Base-by-base conservation (phyloP, 1,140 invertebrate species). In the Neodiprion virginianus region DNA sequence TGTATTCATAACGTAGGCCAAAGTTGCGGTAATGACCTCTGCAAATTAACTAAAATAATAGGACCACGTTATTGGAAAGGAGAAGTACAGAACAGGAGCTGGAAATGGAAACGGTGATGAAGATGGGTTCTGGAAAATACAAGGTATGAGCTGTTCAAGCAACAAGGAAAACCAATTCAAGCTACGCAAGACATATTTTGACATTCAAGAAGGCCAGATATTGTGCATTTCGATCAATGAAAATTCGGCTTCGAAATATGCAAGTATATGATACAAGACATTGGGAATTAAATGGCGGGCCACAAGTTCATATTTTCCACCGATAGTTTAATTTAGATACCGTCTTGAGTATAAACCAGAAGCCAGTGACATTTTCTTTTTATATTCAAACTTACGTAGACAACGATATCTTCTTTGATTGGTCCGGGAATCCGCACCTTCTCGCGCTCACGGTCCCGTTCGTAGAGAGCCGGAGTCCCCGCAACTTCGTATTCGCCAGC, bases 1-100 rank as follows among this genome's bases (percentile, higher is more conserved):
- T 95, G 87, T 96, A 97, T 85, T 97, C 95, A 88, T 95, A 97
- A 72, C 89, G 90, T 14, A 97, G 90, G 14, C 95, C 95, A 1
- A 94, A 93, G 83, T 96, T 96, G 75, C 92, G 90, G 76, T 92
- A 91, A 72, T 91, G 90, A n/a, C 94, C 94, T 81, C 94, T 92
- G 82, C 94, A 94, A 78, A 96, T 92, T 28, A 96, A 89, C 96
- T 97, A 89, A 78, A 91, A 88, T 48, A 75, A 72, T 72, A 53
- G 40, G n/a, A 11, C 68, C 50, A 21, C 48, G 10, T 5, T 47
- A 53, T 68, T 48, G n/a, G 50, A 61, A 48, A 48, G 23, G 11
- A 68, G 28, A 70, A 74, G 48, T 69, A 5, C 10, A n/a, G 8
- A 73, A n/a, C 49, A 17, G 12, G 40, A 48, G 28, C 50, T 76